Evolutionary conservation across 1,140 invertebrate species (phyloP), one percentile per base, ranked within the genome.

Genomic region (Heliconius nattereri): DNA sequence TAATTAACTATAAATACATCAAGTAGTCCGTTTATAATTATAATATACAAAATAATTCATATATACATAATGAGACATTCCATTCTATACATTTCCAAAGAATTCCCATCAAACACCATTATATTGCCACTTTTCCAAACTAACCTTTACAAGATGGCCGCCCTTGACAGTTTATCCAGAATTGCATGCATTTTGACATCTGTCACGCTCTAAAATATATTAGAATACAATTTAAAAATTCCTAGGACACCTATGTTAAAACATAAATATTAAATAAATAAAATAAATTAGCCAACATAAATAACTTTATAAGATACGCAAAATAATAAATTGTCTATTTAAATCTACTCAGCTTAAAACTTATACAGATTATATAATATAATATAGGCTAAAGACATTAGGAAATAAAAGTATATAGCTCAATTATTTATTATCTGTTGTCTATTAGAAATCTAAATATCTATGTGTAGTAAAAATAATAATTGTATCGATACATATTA

Each of bases 131-230:
- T 78, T 54, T 35, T 70, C 7, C 74, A 70, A 83, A 81, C 57
- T 78, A 85, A 92, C 92, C 92, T 94, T 86, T 78, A 89, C 87
- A 91, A 91, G 91, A 92, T 92, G 91, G 88, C 91, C 82, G 87
- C 89, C 84, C 85, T 76, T 90, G 84, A 87, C 90, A 88, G 85
- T 86, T 88, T 90, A 90, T 87, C 88, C 89, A 89, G 85, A 89
- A 89, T 89, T 89, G 87, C 89, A 92, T 93, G 91, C 92, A 92
- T 88, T 89, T 90, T 91, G 91, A 88, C 85, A 87, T 88, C 88
- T 91, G 89, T 94, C 92, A 94, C 90, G 92, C 90, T 92, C 92
- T 94, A 93, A 83, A 94, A 94, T 88, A 66, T 66, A 86, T 81
- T 86, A 89, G 86, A 90, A 86, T 80, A 78, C 80, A 79, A 82